Evolutionary conservation across 2,888 invertebrate genomes (phyloP).

Genomic region (Balanococcus diminutus): DNA sequence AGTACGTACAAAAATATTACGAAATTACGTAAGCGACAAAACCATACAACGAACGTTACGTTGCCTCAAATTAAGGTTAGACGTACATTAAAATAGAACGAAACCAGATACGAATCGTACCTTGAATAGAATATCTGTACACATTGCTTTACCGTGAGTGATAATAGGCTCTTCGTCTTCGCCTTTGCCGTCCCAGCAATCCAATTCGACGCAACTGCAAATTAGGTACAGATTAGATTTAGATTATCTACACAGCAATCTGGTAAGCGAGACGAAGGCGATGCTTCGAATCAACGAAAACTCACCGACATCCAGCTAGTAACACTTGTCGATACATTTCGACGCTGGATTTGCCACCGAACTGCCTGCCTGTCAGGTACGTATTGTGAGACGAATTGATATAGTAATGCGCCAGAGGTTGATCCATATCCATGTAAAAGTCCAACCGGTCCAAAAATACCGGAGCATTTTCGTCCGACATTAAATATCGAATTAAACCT

Average conservation of each 20-base stretch:
- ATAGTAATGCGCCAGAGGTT: conserved; percentile 96
- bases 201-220: conserved; percentile 91
- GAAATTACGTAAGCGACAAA: background rate
- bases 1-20: background rate
- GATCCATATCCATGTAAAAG: conserved; percentile 99
- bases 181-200: conserved; percentile 98
- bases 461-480: conserved; percentile 99
- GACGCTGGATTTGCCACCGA: conserved; percentile 96
- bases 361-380: conserved; percentile 91
- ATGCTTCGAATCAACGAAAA: conserved; percentile 70
- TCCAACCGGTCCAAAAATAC: conserved; percentile 98
- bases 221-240: background rate
- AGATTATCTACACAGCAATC: background rate
- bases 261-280: background rate
- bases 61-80: too few relatives aligned
- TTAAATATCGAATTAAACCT: conserved; percentile 95
- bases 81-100: background rate
- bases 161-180: conserved; percentile 99
- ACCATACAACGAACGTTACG: background rate
- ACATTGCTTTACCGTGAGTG: conserved; percentile 99
- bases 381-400: conserved; percentile 99
- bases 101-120: conserved; percentile 61
- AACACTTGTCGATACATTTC: conserved; percentile 99
- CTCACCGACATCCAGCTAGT: conserved; percentile 91
- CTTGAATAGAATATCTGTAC: conserved; percentile 97